A percentile compares a stretch with the other conserved stretches of the same genome.
phyloP scores from a whole-genome alignment of 2,797 vertebrate genomes.

The Siniperca scherzeri region DNA sequence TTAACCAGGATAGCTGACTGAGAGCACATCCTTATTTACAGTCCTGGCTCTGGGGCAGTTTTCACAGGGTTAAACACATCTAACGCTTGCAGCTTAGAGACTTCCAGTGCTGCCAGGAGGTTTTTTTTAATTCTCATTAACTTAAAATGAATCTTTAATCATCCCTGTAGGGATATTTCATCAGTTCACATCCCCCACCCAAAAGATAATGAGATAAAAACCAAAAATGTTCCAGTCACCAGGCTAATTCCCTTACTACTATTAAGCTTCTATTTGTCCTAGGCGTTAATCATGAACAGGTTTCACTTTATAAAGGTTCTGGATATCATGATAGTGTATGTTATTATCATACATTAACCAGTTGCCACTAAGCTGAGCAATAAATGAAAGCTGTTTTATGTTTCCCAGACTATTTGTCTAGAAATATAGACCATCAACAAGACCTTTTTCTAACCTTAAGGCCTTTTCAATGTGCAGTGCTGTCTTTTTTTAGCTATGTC shows the following conservation, averaged over 20 bases:
- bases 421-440: neutral
- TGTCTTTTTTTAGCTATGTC: neutral
- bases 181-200: neutral
- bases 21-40: conserved; percentile 74
- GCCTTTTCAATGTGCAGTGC: conserved; percentile 1
- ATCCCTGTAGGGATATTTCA: conserved; percentile 18
- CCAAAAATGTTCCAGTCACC: neutral
- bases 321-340: neutral
- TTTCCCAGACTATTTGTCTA: neutral
- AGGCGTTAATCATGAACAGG: neutral
- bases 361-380: neutral
- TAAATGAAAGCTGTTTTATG: neutral
- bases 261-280: neutral
- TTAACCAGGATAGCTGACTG: conserved; percentile 65
- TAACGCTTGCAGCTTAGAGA: neutral
- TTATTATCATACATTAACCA: no score
- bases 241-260: neutral
- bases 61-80: conserved; percentile 59
- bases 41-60: conserved; percentile 21
- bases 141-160: conserved; percentile 48
- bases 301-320: neutral
- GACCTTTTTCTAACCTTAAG: neutral
- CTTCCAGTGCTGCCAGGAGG: conserved; percentile 13
- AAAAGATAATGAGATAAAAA: conserved; percentile 13
- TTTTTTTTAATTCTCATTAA: conserved; percentile 30